Evolutionary conservation across 2,888 invertebrate genomes (phyloP), one percentile per base, ranked within the genome.

Genomic region (Oscheius sp.): DNA sequence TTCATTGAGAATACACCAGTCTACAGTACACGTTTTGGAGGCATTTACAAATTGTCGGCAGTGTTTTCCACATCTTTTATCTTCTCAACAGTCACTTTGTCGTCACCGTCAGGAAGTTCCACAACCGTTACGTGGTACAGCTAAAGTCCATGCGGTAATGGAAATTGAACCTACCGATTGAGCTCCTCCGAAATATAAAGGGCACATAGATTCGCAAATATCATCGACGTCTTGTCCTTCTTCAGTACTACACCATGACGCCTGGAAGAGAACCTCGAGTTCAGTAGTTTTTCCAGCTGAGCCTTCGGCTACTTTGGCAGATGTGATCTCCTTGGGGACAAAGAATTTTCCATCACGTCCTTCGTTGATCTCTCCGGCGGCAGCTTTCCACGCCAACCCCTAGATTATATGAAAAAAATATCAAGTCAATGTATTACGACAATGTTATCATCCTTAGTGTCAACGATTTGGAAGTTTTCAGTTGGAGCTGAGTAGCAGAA

Each of bases 181-280:
- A 26, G 70, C 67, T 72, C 75, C 76, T 45, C 71, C 71, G 24
- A 71, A 66, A 54, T 76, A 76, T 9, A 74, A 67, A 30, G 76
- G 76, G 36, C 76, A 76, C 76, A 76, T 76, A 30, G 73, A 72
- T 51, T 76, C 76, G 41, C 76, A 76, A n/a, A 76, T 69, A 54
- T 76, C 76, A n/a, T 76, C 76, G n/a, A 76, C 66, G 61, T 72
- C 71, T 38, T 76, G 70, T 54, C 76, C 76, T 41, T 76, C 74
- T 36, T 56, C 47, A 20, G 45, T 54, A 57, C 71, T 71, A 61
- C 76, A 76, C 76, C 76, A 76, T 2, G 71, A 69, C 44, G 74
- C 74, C 68, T 76, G 76, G 68, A 66, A 76, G 3, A 76, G 61
- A 24, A 68, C 74, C 17, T 72, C 70, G n/a, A 76, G 56, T 28